Base-by-base conservation (phyloP, 2,888 invertebrate species). In the Dryadula phaetusa region DNA sequence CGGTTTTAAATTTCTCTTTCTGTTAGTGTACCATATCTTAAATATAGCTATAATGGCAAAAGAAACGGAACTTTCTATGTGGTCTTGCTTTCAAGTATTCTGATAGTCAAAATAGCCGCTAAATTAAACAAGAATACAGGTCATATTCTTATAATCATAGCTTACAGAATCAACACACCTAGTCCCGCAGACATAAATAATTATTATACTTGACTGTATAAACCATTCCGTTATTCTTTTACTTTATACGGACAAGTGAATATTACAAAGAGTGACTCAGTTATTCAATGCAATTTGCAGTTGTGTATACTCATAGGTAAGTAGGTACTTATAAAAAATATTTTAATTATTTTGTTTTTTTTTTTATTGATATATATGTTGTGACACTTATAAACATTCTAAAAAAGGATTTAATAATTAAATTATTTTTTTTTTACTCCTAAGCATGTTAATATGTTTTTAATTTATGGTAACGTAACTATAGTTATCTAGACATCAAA, bases 41-140 rank as follows among this genome's bases (percentile, higher is more conserved):
- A 52, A 52, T 52, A 52, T 32, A 32, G 28, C 52, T 16, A 28
- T 52, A 52, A 52, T 52, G 28, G 28, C 28, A 12, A 53, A 64
- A 64, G 32, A 25, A 63, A 61, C 44, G 42, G 40, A 47, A 69
- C 70, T 71, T 71, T 69, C 66, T 66, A 69, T 44, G n/a, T 47
- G 28, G 1, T 52, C 52, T 42, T 16, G 16, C 16, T 52, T 32
- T 5, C 25, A 37, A 14, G 16, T 54, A 1, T 20, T 8, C 12
- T 34, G 32, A 18, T 18, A 34, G n/a, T 53, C 32, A 56, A 63
- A 66, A 56, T 22, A 53, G 20, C 16, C 14, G 34, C 53, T 60
- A 63, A 53, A 52, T 7, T 28, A 14, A 28, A 7, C 12, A 34
- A 6, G 32, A 37, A 61, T 61, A 61, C 47, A 61, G 44, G 40